Base-by-base conservation (phyloP, 2,113 vertebrate species). In the Sinocyclocheilus maitianheensis region DNA sequence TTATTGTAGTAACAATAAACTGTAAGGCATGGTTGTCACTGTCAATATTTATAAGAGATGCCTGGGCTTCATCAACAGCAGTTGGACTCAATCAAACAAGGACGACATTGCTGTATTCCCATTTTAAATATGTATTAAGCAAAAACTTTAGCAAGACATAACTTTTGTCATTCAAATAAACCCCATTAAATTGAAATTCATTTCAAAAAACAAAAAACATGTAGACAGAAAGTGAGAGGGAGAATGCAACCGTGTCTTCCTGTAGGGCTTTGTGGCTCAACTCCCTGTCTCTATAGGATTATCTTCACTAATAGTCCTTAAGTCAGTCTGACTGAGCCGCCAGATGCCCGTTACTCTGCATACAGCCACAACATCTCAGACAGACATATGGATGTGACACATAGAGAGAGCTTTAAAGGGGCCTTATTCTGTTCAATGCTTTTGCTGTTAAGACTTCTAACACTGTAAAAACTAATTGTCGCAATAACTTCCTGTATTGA, bases 271-370 rank as follows among this genome's bases (percentile, higher is more conserved):
- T 84, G 78, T 76, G 85, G 85, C 60, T 88, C 88, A 60, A 91
- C 84, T 89, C 37, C 20, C 90, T 78, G 85, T 81, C 30, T 81
- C 85, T 91, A 43, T 78, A 90, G 91, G 94, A 93, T 94, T 93
- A 94, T 92, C 94, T 91, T 89, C 88, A 81, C 87, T 93, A 94
- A 94, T 94, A 93, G 92, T 92, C 91, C 92, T 93, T 92, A 90
- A 93, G 91, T 90, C 92, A 92, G 89, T 93, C 94, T 87, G 91
- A 91, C 87, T 91, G 89, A 93, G 91, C 93, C 89, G 87, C 92
- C 87, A 88, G 87, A 84, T 85, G 87, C 83, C 53, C 24, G 26
- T 65, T 48, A 51, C 55, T 62, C 78, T 12, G 7, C 55, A 75
- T 51, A 62, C 46, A 51, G 69, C 46, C 30, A 74, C 74, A 67